phyloP scores from a whole-genome alignment of 1,140 invertebrate genomes.

The Anoplophora glabripennis region DNA sequence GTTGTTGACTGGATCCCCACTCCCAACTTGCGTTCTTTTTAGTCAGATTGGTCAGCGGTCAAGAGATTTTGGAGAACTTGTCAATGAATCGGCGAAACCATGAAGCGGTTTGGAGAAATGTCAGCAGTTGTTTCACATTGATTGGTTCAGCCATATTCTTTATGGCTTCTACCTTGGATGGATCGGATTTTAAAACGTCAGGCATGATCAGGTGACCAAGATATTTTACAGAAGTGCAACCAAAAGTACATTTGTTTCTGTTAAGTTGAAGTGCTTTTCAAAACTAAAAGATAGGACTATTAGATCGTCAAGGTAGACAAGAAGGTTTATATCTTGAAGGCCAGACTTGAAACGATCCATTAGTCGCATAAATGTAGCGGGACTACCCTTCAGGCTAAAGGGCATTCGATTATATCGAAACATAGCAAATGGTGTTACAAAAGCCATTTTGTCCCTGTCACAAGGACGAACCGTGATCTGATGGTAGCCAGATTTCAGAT shows the following conservation, averaged over 20 bases:
- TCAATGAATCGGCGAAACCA: constrained; percentile 49
- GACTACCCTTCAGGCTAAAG: constrained; percentile 41
- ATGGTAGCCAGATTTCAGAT: too few relatives aligned
- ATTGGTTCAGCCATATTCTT: constrained; percentile 34
- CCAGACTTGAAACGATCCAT: constrained; percentile 40
- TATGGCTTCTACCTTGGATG: constrained; percentile 18
- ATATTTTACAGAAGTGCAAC: too few relatives aligned
- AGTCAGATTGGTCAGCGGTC: constrained; percentile 43
- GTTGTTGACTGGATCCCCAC: constrained; percentile 29
- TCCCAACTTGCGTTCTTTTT: constrained; percentile 39
- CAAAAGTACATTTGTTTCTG: too few relatives aligned
- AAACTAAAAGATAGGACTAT: constrained; percentile 1
- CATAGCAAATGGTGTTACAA: too few relatives aligned
- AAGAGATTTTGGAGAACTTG: constrained; percentile 40
- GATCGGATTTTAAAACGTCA: too few relatives aligned
- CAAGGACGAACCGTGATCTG: too few relatives aligned
- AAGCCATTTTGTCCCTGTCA: too few relatives aligned
- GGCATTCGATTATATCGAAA: constrained; percentile 32
- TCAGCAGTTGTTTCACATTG: constrained; percentile 33
- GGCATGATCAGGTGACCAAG: too few relatives aligned
- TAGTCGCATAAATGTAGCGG: constrained; percentile 41
- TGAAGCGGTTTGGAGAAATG: constrained; percentile 42
- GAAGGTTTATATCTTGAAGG: not conserved
- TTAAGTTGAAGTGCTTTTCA: not conserved
- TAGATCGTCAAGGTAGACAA: constrained; percentile 11